Base-by-base conservation (phyloP, 2,888 invertebrate genomes). In the Ochlodes sylvanus region DNA sequence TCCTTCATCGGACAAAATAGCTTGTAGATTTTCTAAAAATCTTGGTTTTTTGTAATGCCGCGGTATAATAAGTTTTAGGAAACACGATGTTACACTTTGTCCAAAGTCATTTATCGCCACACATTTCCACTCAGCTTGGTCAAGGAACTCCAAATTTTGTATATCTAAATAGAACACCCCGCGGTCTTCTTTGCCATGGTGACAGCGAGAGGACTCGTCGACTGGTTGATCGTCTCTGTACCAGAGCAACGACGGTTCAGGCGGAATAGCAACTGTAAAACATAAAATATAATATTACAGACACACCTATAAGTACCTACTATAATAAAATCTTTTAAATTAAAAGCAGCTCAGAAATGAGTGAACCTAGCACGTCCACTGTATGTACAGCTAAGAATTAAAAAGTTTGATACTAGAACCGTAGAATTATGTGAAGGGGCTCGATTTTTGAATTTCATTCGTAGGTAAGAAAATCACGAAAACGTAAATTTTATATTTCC, bases 91-190 rank as follows among this genome's bases (percentile, higher is more conserved):
- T 7, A 97, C 95, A 75, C 97, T 97, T 79, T 98, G 97, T 0
- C 98, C 98, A 79, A 96, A 98, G 79, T 98, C 97, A 82, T 98
- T 98, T 69, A 96, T 95, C 7, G 97, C 98, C 3, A 98, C 96
- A 82, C 98, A 98, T 84, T 98, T 98, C 98, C 98, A 98, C 82
- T 98, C 98, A 0, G 97, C 97, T 88, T 98, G 97, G 83, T 98
- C 98, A 69, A 96, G 94, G 78, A 98, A 95, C 85, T 98, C 97
- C 0, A 98, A 94, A 69, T 94, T 94, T 65, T 94, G 94, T 47
- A 98, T 95, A 77, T 97, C 96, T 72, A 98, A 92, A 80, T 95
- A 95, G 84, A 96, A 97, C 15, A 94, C 91, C 19, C 97, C 97
- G 52, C 95, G 92, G 27, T 95, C 95, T 80, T 97, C 97, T 65